Evolutionary conservation across 2,888 invertebrate genomes (phyloP).

Genomic region (Andrena minutula): DNA sequence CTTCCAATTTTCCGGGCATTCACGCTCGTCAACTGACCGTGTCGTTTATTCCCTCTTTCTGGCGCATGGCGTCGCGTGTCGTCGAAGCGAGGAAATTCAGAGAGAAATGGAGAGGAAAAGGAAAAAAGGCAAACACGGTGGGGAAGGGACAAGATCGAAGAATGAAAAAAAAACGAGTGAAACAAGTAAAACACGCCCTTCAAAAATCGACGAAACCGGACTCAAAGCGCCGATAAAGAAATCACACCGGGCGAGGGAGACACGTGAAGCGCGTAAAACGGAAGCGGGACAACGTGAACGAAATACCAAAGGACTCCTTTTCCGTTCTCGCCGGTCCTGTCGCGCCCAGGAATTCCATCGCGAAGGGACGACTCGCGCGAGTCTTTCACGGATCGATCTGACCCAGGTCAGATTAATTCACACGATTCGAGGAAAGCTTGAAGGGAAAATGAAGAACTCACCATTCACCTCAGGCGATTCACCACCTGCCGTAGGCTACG

Average conservation of each 20-base stretch:
- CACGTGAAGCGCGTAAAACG: constrained; percentile 18
- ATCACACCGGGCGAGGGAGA: constrained; percentile 21
- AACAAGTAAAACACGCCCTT: constrained; percentile 6
- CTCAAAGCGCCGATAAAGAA: constrained; percentile 37
- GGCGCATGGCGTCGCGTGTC: constrained; percentile 8
- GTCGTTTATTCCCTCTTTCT: constrained; percentile 31
- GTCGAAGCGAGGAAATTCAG: not conserved
- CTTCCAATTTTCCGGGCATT: constrained; percentile 58
- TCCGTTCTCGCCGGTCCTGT: not conserved
- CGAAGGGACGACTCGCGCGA: not conserved
- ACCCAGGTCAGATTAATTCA: constrained; percentile 19
- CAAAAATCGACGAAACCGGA: constrained; percentile 14
- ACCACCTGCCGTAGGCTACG: too few species aligned
- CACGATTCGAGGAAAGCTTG: not conserved
- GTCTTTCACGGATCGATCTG: not conserved
- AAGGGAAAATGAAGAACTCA: not conserved
- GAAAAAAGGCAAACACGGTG: not conserved
- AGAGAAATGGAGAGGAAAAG: not conserved
- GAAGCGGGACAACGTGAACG: constrained; percentile 33
- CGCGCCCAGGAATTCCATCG: not conserved
- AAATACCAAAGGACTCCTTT: constrained; percentile 14
- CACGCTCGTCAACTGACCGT: constrained; percentile 41
- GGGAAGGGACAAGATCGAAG: not conserved
- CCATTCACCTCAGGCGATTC: not conserved
- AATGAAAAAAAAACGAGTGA: constrained; percentile 2